These are phyloP conservation scores for Eupsilia transversa DNA, from an alignment of 2,888 invertebrate genomes.

Conservation along the genomic window DNA sequence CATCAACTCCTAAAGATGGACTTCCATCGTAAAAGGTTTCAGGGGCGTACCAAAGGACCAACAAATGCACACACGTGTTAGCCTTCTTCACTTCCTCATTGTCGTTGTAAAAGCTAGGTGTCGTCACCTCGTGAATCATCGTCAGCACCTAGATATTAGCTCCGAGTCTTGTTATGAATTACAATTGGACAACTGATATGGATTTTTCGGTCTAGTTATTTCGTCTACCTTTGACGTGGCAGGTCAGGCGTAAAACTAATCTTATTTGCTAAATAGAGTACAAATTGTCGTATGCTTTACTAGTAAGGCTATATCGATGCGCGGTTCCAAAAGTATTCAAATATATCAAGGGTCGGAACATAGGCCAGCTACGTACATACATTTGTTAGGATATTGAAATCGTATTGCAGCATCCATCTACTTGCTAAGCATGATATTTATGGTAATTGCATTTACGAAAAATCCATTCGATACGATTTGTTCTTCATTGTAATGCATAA, in stretches of 20 bases:
- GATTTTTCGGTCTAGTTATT: slow-evolving; percentile 55
- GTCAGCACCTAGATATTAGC: slow-evolving; percentile 57
- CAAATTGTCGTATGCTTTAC: slow-evolving; percentile 19
- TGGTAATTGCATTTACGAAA: neutral
- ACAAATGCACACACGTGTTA: neutral
- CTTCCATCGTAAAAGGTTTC: neutral
- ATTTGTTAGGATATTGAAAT: slow-evolving; percentile 3
- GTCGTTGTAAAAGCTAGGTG: slow-evolving; percentile 32
- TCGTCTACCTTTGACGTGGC: slow-evolving; percentile 20
- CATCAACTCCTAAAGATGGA: neutral
- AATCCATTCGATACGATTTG: neutral
- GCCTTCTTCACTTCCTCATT: slow-evolving; percentile 43
- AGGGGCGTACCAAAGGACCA: neutral
- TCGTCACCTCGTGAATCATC: slow-evolving; percentile 71
- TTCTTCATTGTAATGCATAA: neutral
- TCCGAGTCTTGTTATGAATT: slow-evolving; percentile 47
- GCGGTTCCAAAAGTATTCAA: neutral
- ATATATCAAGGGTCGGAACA: neutral
- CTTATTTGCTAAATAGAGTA: slow-evolving; percentile 24
- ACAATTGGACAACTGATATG: slow-evolving; percentile 48
- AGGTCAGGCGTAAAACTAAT: slow-evolving; percentile 25
- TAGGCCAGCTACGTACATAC: neutral
- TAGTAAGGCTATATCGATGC: neutral
- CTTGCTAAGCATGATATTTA: slow-evolving; percentile 1
- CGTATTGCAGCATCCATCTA: neutral